phyloP scores from a whole-genome alignment of 2,797 vertebrate genomes.

The Pangasius djambal region DNA sequence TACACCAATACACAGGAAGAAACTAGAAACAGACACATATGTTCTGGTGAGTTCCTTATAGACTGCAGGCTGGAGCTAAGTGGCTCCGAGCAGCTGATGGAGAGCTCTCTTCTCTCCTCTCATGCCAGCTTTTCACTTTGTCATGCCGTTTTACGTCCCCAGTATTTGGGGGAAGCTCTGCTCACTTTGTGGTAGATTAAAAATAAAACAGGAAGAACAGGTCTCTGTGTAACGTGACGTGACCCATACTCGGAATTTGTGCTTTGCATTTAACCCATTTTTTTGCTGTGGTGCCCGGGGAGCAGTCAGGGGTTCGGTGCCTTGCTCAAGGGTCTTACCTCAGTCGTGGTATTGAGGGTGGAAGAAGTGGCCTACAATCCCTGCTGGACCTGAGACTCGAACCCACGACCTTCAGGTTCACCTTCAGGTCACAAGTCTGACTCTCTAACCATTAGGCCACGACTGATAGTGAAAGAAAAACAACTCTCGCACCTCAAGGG shows the following conservation, averaged over 20 bases:
- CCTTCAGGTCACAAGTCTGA: too few species aligned
- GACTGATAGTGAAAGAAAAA: neutral
- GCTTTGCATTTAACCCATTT: too few species aligned
- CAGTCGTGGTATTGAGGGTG: too few species aligned
- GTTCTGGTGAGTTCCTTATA: constrained; percentile 46
- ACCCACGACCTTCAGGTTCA: too few species aligned
- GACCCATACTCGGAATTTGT: too few species aligned
- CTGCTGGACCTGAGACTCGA: too few species aligned
- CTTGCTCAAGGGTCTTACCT: too few species aligned
- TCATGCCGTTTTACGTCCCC: neutral
- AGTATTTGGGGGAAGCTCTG: neutral
- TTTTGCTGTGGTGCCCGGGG: too few species aligned
- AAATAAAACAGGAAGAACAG: neutral
- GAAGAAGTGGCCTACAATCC: too few species aligned
- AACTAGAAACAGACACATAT: constrained; percentile 43
- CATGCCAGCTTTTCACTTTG: neutral
- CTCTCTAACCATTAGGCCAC: too few species aligned
- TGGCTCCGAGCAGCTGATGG: neutral
- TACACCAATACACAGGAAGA: constrained; percentile 48
- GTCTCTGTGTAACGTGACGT: neutral
- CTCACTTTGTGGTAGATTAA: neutral
- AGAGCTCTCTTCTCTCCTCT: neutral
- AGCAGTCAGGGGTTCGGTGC: too few species aligned
- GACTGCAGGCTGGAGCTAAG: neutral
- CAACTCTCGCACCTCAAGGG: too few species aligned